Base-by-base conservation (phyloP, 92 coral and sea anemone genomes). In the Metridium senile region DNA sequence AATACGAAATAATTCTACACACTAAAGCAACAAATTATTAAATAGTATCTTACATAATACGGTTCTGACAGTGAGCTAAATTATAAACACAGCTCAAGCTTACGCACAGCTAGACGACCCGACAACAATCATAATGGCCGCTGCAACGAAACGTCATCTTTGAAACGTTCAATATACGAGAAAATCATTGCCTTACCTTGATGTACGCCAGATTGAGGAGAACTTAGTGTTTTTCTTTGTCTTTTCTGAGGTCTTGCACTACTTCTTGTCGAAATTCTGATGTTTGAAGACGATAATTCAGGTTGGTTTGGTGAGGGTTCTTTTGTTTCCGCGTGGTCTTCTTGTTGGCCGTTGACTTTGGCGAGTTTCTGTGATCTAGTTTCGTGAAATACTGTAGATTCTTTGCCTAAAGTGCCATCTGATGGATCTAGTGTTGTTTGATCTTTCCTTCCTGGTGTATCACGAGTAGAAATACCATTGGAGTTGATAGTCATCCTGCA, bases 191-290 rank as follows among this genome's bases (percentile, higher is more conserved):
- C 19, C 81, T 21, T 82, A 96, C 99, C 99, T 85, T 88, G 97
- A 66, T 84, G 89, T 70, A 85, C 92, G 71, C 58, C 43, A 17
- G 85, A 58, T 9, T 79, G 81, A 51, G 86, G 49, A 51, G 83
- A 45, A 11, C 86, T 77, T 67, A 75, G 82, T 10, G 85, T 72
- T 64, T 70, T 84, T 85, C 90, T 88, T 72, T 65, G 71, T 80
- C 96, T 88, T 85, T 96, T 96, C 21, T 66, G 76, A 25, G 97
- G 99, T 81, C 99, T 96, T 33, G 97, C 61, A 80, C 93, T 96
- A 74, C 99, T 96, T 86, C 99, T 90, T 19, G 97, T 96, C 10
- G 97, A 84, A 26, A 92, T 97, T 46, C 99, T 89, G 66, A 86
- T 70, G 85, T 81, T 70, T 20, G 85, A 71, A 76, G 81, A 78